These are phyloP conservation scores for Syndactyla subalaris DNA, from an alignment of 2,797 vertebrate genomes.

Conservation along the genomic window DNA sequence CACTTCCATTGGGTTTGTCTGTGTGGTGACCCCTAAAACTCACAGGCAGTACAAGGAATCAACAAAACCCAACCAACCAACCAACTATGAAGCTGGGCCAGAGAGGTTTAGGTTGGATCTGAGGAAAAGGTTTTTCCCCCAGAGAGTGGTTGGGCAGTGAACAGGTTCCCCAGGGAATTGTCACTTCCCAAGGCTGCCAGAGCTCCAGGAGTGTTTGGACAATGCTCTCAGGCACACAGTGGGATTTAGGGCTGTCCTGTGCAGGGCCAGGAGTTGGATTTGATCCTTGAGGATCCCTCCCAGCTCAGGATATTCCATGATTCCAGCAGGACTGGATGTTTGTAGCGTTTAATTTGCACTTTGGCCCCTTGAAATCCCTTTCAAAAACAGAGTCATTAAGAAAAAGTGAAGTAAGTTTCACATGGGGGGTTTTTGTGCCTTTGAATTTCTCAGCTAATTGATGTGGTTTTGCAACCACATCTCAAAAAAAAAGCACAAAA, in stretches of 20 bases:
- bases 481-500: neutral
- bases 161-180: neutral
- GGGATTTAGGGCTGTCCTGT: neutral
- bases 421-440: neutral
- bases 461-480: neutral
- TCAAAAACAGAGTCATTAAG: neutral
- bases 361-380: neutral
- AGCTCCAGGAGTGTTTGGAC: accelerated
- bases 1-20: accelerated
- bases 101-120: no score
- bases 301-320: neutral
- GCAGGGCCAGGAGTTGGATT: neutral
- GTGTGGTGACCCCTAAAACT: neutral
- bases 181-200: neutral
- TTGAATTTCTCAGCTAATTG: neutral
- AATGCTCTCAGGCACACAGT: accelerated
- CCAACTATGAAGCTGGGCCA: neutral
- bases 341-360: neutral
- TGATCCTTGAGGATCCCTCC: neutral
- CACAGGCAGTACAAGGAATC: accelerated
- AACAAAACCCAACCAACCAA: accelerated
- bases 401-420: neutral
- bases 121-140: neutral
- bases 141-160: neutral
- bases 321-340: neutral